These are phyloP conservation scores for Psephotus haematonotus DNA, from an alignment of 2,113 vertebrate species.

Conservation along the genomic window DNA sequence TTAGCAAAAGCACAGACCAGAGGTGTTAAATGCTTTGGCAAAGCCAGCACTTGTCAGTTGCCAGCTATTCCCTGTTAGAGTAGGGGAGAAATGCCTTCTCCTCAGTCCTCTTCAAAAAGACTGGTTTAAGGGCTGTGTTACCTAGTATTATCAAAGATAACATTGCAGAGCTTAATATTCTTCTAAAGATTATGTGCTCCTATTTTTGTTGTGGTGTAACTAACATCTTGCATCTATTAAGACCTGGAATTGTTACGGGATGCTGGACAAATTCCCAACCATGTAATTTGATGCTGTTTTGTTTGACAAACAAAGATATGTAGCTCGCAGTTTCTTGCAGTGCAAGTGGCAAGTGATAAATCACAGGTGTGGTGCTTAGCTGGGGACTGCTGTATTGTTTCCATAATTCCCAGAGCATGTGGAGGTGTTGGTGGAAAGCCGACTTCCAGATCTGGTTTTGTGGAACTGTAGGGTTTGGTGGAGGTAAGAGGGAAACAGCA, in stretches of 20 bases:
- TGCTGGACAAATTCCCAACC: slow-evolving; percentile 2
- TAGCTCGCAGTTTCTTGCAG: neutral
- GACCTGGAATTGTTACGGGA: neutral
- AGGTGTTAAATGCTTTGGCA: neutral
- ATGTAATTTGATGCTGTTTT: neutral
- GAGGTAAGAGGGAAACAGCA: neutral
- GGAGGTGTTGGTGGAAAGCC: neutral
- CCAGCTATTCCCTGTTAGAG: neutral
- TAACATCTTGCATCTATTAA: neutral
- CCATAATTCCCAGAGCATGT: neutral
- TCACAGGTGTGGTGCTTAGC: neutral
- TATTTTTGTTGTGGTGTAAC: neutral
- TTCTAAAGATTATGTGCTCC: neutral
- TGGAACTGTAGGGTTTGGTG: neutral
- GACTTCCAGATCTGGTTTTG: neutral
- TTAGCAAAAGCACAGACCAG: neutral
- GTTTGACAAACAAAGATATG: neutral
- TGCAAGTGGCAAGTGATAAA: neutral
- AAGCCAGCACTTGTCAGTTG: neutral
- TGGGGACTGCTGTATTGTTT: neutral
- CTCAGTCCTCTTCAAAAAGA: neutral
- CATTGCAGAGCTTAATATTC: neutral
- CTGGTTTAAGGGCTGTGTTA: neutral
- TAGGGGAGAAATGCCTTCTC: neutral
- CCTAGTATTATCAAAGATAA: neutral